Conservation (phyloP, 30 jellyfish, hydroid and myxozoan species). For the Aurelia aurita region DNA sequence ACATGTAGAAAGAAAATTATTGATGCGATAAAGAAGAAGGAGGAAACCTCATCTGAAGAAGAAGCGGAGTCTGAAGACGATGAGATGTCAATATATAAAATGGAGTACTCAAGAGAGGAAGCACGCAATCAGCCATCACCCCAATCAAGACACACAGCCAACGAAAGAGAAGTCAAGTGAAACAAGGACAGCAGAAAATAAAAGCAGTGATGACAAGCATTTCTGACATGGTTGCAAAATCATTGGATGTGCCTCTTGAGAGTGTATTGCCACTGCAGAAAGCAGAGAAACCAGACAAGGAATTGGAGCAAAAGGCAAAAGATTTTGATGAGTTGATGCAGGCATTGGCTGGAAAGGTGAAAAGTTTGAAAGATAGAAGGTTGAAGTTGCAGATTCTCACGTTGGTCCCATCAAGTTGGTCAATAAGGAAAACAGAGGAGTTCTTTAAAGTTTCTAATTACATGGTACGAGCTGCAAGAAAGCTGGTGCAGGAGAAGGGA, state of each 20-base stretch:
- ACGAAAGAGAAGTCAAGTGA: background rate
- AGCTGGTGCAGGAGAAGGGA: conserved; percentile 31
- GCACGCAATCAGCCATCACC: background rate
- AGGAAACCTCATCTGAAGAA: background rate
- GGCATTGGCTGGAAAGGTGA: conserved; percentile 3
- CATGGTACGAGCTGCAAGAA: conserved; percentile 44
- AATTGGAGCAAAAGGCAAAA: background rate
- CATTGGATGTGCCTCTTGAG: background rate
- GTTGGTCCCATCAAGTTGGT: conserved; percentile 38
- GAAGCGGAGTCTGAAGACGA: conserved; percentile 1
- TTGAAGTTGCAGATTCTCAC: conserved; percentile 32
- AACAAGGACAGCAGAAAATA: background rate
- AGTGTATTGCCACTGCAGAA: background rate
- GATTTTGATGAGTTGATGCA: background rate
- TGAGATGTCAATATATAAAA: background rate
- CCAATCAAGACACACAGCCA: background rate
- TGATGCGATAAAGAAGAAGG: background rate
- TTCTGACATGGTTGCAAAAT: background rate
- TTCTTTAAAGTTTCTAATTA: conserved; percentile 19
- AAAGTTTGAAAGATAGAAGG: background rate
- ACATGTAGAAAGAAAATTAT: background rate
- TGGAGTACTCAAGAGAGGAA: background rate
- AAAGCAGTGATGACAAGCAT: background rate
- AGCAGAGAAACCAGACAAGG: background rate
- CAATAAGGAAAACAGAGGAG: background rate